phyloP scores from a whole-genome alignment of 2,113 vertebrate species.

The Urocolius indicus region DNA sequence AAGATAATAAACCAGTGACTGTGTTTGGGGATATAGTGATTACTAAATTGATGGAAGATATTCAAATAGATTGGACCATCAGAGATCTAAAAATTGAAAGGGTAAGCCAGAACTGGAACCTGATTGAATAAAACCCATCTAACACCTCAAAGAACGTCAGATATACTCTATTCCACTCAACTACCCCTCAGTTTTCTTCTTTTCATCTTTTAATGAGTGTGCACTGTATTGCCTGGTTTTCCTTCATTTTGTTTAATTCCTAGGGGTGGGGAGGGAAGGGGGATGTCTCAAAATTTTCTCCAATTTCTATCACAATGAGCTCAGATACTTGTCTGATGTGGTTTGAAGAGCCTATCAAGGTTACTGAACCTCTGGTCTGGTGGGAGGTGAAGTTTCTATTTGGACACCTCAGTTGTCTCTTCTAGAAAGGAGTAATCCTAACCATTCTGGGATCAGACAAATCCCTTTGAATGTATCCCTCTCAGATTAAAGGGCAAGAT shows the following conservation, averaged over 20 bases:
- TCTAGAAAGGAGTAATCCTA: constrained; percentile 42
- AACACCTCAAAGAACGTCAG: not conserved
- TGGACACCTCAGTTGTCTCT: constrained; percentile 5
- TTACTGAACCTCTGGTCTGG: not conserved
- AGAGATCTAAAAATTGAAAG: constrained; percentile 95
- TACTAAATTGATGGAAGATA: constrained; percentile 93
- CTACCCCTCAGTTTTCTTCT: not conserved
- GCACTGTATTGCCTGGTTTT: not conserved
- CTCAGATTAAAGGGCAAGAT: constrained; percentile 58
- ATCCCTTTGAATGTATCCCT: constrained; percentile 28
- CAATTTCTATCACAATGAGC: not conserved
- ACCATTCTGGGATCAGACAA: constrained; percentile 38
- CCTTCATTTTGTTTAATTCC: not conserved
- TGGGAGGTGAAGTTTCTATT: constrained; percentile 46
- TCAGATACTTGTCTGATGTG: not conserved
- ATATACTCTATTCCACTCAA: not conserved
- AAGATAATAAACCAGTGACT: constrained; percentile 97
- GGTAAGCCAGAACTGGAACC: constrained; percentile 75
- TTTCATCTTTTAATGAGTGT: not conserved
- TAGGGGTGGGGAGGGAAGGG: no score
- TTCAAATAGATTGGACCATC: constrained; percentile 92
- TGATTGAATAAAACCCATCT: not conserved
- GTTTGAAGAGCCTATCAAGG: not conserved
- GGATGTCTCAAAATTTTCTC: not conserved
- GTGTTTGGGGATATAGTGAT: constrained; percentile 98